These are phyloP conservation scores for Labeo rohita DNA, from an alignment of 2,113 vertebrate genomes.

Conservation along the genomic window DNA sequence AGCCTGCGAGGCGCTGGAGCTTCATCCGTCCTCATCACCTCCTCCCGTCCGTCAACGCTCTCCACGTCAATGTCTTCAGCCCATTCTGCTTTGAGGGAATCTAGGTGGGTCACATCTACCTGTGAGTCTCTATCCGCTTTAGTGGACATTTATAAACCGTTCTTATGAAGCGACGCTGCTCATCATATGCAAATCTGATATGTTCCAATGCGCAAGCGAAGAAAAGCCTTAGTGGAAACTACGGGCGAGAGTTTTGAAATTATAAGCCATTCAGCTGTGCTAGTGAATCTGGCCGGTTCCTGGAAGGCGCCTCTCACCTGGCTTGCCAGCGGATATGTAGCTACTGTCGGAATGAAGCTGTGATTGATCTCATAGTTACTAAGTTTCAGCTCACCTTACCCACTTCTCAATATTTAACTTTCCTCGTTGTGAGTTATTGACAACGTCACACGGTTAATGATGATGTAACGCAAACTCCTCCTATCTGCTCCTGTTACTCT, in stretches of 20 bases:
- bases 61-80: constrained; percentile 69
- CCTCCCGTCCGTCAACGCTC: constrained; percentile 64
- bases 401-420: constrained; percentile 43
- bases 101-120: constrained; percentile 56
- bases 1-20: constrained; percentile 67
- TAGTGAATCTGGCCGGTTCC: constrained; percentile 60
- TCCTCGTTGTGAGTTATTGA: constrained; percentile 31
- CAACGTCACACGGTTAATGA: constrained; percentile 41
- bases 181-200: constrained; percentile 16
- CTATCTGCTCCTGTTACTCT: constrained; percentile 41
- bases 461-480: constrained; percentile 52
- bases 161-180: constrained; percentile 6
- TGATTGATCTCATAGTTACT: constrained; percentile 32
- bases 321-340: constrained; percentile 59
- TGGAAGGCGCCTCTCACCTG: constrained; percentile 59
- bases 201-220: constrained; percentile 17
- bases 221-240: constrained; percentile 63
- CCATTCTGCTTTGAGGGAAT: constrained; percentile 56
- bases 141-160: constrained; percentile 71
- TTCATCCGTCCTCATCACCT: constrained; percentile 44
- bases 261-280: constrained; percentile 70
- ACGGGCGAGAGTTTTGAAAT: constrained; percentile 68
- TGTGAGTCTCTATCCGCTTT: constrained; percentile 64
- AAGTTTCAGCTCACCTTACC: constrained; percentile 49
- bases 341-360: constrained; percentile 31